phyloP scores from a whole-genome alignment of 2,797 vertebrate species.

The Acipenser ruthenus region DNA sequence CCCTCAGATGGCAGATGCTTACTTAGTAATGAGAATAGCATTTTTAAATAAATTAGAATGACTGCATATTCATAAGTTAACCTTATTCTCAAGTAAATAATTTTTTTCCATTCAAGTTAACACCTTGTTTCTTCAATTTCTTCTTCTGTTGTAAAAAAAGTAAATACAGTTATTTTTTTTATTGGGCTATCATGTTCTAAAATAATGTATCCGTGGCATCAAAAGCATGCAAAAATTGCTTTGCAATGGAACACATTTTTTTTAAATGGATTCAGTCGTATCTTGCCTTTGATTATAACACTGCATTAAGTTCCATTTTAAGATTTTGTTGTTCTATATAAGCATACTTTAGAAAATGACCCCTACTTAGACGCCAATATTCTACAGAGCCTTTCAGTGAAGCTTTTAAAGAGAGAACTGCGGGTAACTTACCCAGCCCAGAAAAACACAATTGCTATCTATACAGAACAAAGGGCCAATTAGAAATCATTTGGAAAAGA shows the following conservation, averaged over 20 bases:
- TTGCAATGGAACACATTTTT: background rate
- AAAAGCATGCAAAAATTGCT: no score
- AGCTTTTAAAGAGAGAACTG: slow-evolving; percentile 73
- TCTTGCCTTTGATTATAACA: slow-evolving; percentile 49
- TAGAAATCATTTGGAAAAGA: slow-evolving; percentile 96
- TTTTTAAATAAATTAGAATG: no score
- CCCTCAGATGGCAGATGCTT: no score
- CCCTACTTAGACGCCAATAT: slow-evolving; percentile 53
- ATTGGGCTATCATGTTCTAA: no score
- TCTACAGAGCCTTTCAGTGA: slow-evolving; percentile 47
- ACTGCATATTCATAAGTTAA: no score
- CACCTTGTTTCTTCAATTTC: no score
- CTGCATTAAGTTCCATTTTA: slow-evolving; percentile 36
- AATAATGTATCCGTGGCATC: no score
- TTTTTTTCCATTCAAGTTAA: no score
- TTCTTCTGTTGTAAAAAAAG: no score
- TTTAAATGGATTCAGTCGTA: slow-evolving; percentile 34
- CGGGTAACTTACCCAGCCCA: slow-evolving; percentile 61
- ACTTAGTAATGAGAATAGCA: no score
- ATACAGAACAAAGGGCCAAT: slow-evolving; percentile 90
- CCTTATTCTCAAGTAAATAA: no score
- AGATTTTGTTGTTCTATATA: slow-evolving; percentile 46
- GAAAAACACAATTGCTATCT: slow-evolving; percentile 65
- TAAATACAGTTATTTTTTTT: no score
- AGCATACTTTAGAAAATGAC: slow-evolving; percentile 70